These are phyloP conservation scores for Pipistrellus nathusii DNA, from an alignment of 2,797 vertebrate species.

Conservation along the genomic window DNA sequence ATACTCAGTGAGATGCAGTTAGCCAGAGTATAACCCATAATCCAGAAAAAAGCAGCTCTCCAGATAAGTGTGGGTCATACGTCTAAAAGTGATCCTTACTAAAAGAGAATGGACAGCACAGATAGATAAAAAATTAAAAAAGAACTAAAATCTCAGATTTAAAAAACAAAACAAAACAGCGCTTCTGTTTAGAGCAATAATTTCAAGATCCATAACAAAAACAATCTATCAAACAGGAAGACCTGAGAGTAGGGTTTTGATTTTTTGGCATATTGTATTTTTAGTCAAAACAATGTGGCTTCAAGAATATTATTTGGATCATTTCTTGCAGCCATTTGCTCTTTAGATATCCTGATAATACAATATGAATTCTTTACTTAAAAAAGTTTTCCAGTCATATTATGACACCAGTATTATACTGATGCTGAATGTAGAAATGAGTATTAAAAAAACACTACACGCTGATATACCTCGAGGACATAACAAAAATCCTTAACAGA, in stretches of 20 bases:
- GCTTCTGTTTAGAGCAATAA: slow-evolving; percentile 57
- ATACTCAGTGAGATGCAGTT: slow-evolving; percentile 55
- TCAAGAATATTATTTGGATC: slow-evolving; percentile 59
- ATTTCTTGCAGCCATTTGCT: slow-evolving; percentile 70
- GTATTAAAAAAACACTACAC: background rate
- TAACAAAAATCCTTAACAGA: background rate
- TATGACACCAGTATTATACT: background rate
- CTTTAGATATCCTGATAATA: slow-evolving; percentile 65
- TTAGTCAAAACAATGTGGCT: background rate
- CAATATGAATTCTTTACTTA: slow-evolving; percentile 74
- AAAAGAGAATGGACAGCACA: background rate
- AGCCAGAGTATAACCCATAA: background rate
- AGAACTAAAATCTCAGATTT: background rate
- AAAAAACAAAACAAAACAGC: slow-evolving; percentile 7
- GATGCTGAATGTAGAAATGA: background rate
- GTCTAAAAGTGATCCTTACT: slow-evolving; percentile 1
- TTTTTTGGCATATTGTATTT: background rate
- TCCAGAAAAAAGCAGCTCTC: background rate
- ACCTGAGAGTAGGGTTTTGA: slow-evolving; percentile 52
- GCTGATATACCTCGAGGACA: background rate
- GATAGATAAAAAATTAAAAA: slow-evolving; percentile 1
- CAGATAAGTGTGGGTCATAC: background rate
- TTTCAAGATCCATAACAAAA: slow-evolving; percentile 41
- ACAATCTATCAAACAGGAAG: background rate
- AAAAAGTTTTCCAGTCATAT: background rate